phyloP scores from a whole-genome alignment of 2,888 invertebrate genomes.

The Heliconius aoede region DNA sequence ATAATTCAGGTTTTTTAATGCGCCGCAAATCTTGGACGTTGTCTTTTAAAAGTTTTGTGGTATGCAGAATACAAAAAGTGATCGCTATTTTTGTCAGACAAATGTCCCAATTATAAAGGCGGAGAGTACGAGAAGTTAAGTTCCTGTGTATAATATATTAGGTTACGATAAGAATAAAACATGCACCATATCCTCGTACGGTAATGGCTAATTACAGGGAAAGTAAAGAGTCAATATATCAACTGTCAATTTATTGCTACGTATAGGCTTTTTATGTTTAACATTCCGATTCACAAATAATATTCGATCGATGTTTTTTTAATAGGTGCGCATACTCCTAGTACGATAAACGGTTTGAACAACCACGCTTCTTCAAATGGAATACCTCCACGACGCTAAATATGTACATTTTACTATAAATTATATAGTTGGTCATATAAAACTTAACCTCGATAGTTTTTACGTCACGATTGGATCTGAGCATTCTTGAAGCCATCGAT shows the following conservation, averaged over 20 bases:
- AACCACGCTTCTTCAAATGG: background rate
- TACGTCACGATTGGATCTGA: slow-evolving; percentile 50
- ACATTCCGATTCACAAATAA: slow-evolving; percentile 7
- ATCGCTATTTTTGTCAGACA: slow-evolving; percentile 43
- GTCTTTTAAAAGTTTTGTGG: slow-evolving; percentile 45
- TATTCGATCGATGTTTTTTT: slow-evolving; percentile 9
- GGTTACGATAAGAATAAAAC: slow-evolving; percentile 24
- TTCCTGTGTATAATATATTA: slow-evolving; percentile 28
- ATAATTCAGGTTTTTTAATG: slow-evolving; percentile 71
- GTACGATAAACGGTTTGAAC: background rate
- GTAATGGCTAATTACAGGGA: slow-evolving; percentile 23
- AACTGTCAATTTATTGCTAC: slow-evolving; percentile 21
- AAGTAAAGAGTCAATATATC: slow-evolving; percentile 28
- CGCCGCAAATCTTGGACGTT: slow-evolving; percentile 40
- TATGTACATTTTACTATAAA: slow-evolving; percentile 41
- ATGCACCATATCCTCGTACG: slow-evolving; percentile 24
- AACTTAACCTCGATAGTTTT: slow-evolving; percentile 43
- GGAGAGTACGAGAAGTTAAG: slow-evolving; percentile 25
- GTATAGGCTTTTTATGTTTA: slow-evolving; percentile 11
- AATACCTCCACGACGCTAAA: slow-evolving; percentile 29
- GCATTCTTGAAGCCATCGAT: slow-evolving; percentile 58
- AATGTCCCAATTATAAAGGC: slow-evolving; percentile 45
- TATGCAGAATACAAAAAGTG: slow-evolving; percentile 42
- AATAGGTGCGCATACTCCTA: background rate
- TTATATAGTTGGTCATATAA: slow-evolving; percentile 36